Conservation (phyloP, 2,888 invertebrate species). For the Nephrotoma flavescens region DNA sequence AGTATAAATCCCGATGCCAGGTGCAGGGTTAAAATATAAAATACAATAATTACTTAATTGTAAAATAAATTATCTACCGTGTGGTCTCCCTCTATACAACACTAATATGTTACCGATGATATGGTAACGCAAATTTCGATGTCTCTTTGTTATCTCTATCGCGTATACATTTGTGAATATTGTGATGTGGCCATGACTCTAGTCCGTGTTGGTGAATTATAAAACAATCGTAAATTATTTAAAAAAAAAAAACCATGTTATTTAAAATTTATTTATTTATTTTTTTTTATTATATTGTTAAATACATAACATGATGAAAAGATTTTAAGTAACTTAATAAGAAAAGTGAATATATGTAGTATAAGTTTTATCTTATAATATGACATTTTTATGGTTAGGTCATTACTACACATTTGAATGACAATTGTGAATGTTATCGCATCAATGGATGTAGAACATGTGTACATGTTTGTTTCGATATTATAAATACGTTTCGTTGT, state of each 20-base stretch:
- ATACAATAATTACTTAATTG: neutral
- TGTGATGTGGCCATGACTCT: neutral
- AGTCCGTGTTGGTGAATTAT: neutral
- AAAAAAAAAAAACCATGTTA: neutral
- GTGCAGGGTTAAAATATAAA: neutral
- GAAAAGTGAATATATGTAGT: neutral
- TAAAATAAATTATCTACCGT: neutral
- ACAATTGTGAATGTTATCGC: neutral
- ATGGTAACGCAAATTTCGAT: neutral
- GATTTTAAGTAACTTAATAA: neutral
- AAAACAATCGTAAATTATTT: neutral
- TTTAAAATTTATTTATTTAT: neutral
- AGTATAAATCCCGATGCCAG: neutral
- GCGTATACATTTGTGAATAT: neutral
- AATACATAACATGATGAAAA: neutral
- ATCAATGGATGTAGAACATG: neutral
- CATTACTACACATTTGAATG: neutral
- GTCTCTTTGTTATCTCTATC: neutral
- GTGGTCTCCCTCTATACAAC: neutral
- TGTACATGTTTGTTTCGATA: neutral
- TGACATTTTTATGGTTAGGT: neutral
- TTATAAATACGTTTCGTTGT: neutral
- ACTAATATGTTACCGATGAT: neutral
- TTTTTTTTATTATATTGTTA: neutral
- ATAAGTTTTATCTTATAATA: neutral